Evolutionary conservation across 1,140 invertebrate species (phyloP).

Genomic region (Teleopsis dalmanni): DNA sequence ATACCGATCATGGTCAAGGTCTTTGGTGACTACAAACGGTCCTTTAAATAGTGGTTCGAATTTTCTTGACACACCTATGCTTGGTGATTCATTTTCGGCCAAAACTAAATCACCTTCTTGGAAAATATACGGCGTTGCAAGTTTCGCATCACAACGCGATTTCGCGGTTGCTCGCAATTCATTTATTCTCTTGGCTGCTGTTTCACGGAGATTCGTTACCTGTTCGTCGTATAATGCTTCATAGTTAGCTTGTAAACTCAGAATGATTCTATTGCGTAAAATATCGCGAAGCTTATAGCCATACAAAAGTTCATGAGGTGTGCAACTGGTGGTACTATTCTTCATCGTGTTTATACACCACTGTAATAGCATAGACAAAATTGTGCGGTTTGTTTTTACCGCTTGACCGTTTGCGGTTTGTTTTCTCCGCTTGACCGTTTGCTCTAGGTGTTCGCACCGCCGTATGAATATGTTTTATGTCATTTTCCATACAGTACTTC

Average conservation of each 20-base stretch:
- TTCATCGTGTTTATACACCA: not conserved
- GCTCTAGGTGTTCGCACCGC: constrained; percentile 27
- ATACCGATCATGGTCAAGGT: not conserved
- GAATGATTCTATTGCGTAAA: not conserved
- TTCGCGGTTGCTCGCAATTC: not conserved
- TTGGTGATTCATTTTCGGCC: not conserved
- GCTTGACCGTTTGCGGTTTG: constrained; percentile 19
- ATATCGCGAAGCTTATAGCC: not conserved
- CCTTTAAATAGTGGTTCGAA: not conserved
- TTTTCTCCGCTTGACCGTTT: constrained; percentile 21
- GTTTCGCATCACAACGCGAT: not conserved
- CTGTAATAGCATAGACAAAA: constrained; percentile 1
- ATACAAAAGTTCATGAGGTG: not conserved
- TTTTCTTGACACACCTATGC: not conserved
- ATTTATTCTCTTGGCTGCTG: not conserved
- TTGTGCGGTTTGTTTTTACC: constrained; percentile 11
- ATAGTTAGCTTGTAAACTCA: not conserved
- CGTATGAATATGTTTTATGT: constrained; percentile 30
- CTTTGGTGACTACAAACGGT: constrained; percentile 1
- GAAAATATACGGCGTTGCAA: not conserved
- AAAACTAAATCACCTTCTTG: not conserved
- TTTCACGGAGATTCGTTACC: not conserved
- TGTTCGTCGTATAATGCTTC: not conserved
- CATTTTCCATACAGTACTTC: too few relatives aligned
- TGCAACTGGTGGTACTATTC: not conserved